Percentiles rank a stretch among this genome's conserved stretches.
These are phyloP conservation scores for Rhyzopertha dominica DNA, from an alignment of 1,140 invertebrate species.

Conservation along the genomic window DNA sequence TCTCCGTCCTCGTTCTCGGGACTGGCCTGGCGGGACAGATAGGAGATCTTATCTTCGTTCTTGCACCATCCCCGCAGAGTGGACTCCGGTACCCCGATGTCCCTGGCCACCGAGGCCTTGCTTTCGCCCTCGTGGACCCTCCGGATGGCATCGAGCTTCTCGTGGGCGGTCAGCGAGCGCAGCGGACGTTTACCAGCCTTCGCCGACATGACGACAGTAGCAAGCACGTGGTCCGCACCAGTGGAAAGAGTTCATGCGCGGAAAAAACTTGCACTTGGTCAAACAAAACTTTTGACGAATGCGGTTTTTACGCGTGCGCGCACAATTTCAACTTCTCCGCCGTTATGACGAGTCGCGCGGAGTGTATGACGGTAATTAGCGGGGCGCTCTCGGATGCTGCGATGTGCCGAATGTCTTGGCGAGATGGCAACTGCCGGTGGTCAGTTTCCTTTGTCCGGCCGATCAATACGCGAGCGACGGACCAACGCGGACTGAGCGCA, in stretches of 20 bases:
- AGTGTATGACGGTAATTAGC: neutral
- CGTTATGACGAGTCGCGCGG: neutral
- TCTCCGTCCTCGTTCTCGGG: constrained; percentile 50
- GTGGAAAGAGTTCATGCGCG: no score
- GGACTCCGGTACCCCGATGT: constrained; percentile 77
- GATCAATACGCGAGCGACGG: constrained; percentile 43
- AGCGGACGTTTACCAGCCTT: constrained; percentile 62
- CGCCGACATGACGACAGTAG: constrained; percentile 25
- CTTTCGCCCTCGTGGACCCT: constrained; percentile 75
- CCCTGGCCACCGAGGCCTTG: constrained; percentile 73
- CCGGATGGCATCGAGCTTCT: constrained; percentile 73
- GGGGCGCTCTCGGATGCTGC: constrained; percentile 18
- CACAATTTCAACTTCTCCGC: neutral
- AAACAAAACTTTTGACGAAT: no score
- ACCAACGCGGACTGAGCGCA: constrained; percentile 36
- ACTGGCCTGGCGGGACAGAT: constrained; percentile 61
- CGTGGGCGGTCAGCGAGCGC: constrained; percentile 62
- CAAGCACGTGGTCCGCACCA: no score
- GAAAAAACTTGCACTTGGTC: no score
- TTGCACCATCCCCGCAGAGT: constrained; percentile 81
- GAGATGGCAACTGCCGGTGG: constrained; percentile 34
- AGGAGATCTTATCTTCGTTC: constrained; percentile 70
- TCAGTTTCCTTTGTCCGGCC: constrained; percentile 46
- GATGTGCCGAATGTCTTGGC: constrained; percentile 36
- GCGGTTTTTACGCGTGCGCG: no score